These are phyloP conservation scores for Melinopterus prodromus DNA, from an alignment of 2,888 invertebrate genomes.

Conservation along the genomic window DNA sequence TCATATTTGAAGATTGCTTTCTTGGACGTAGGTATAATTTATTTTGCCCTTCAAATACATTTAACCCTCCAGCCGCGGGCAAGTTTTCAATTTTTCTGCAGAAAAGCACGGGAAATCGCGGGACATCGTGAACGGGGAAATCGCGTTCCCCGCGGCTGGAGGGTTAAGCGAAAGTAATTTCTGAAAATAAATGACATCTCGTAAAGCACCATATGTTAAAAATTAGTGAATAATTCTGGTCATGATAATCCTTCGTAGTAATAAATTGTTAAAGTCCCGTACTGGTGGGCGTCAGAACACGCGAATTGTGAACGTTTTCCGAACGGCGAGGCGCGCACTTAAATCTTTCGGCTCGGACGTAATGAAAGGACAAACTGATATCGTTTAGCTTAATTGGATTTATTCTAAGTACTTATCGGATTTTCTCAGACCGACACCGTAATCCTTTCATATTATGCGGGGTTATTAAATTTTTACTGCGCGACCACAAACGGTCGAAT, in stretches of 20 bases:
- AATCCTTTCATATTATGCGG: background rate
- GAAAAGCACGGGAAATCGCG: too few relatives aligned
- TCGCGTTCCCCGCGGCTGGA: too few relatives aligned
- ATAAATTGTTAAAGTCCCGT: background rate
- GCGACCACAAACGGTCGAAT: background rate
- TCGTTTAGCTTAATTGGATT: constrained; percentile 24
- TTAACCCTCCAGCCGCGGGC: too few relatives aligned
- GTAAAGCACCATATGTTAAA: background rate
- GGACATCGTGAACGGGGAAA: too few relatives aligned
- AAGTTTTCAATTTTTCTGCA: too few relatives aligned
- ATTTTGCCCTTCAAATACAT: too few relatives aligned
- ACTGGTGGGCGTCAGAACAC: background rate
- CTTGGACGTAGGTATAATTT: too few relatives aligned
- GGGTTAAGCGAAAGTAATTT: background rate
- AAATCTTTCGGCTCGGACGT: background rate
- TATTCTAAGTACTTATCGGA: background rate
- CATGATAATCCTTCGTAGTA: background rate
- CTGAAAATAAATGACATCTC: background rate
- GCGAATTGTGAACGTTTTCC: constrained; percentile 1
- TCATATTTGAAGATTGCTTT: too few relatives aligned
- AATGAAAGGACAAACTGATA: constrained; percentile 13
- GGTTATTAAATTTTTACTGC: constrained; percentile 14
- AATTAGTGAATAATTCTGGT: background rate
- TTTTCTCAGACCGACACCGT: constrained; percentile 4
- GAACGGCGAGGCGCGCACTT: background rate